Evolutionary conservation across 2,113 vertebrate genomes (phyloP).

Genomic region (Hiodon tergisus): DNA sequence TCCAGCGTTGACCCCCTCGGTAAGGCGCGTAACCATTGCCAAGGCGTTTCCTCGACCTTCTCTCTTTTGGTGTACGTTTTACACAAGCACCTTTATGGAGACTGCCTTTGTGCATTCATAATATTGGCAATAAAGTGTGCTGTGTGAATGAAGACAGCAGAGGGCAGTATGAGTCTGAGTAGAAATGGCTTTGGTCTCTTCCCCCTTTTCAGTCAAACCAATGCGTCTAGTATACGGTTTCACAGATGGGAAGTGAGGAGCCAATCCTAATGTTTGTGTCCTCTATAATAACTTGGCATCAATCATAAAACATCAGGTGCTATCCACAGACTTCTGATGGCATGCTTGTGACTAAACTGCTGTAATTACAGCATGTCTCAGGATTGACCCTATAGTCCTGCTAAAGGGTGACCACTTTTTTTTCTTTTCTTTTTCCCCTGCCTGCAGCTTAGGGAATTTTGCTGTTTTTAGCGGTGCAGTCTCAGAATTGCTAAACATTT

Average conservation of each 20-base stretch:
- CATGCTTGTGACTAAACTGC: background rate
- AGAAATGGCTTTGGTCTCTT: background rate
- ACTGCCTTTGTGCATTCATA: background rate
- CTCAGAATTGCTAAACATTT: background rate
- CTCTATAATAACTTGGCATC: no score
- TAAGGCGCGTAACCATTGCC: slow-evolving; percentile 38
- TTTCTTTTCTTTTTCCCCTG: background rate
- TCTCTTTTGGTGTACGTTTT: no score
- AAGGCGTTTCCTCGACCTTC: background rate
- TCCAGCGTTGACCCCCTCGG: slow-evolving; percentile 70
- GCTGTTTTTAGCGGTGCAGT: background rate
- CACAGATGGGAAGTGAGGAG: background rate
- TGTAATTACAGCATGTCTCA: background rate
- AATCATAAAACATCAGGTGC: background rate
- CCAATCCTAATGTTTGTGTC: no score
- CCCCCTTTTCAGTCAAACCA: no score
- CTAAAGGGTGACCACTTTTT: background rate
- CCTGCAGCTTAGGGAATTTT: background rate
- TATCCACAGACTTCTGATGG: background rate
- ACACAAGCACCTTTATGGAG: background rate
- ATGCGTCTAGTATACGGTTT: background rate
- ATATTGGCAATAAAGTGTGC: slow-evolving; percentile 23
- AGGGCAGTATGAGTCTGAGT: slow-evolving; percentile 59
- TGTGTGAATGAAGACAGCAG: slow-evolving; percentile 47
- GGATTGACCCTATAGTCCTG: no score